Evolutionary conservation across 1,140 invertebrate species (phyloP), one percentile per base, ranked within the genome.

Genomic region (Oryzaephilus surinamensis): DNA sequence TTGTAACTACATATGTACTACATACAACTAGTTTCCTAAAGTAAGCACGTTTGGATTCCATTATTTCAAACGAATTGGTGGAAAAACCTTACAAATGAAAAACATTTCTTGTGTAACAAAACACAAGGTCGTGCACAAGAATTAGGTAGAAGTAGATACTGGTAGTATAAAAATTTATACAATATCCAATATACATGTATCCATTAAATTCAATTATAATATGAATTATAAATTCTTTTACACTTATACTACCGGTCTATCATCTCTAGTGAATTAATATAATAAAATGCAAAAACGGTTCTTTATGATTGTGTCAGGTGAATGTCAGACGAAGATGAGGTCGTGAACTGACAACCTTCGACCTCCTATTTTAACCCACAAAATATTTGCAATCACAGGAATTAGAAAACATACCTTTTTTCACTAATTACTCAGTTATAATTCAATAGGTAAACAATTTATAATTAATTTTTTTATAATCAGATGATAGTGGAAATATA

Each of bases 311-410:
- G 36, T 38, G 34, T 46, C 44, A 46, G 39, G 44, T 46, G 44
- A 46, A 46, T 36, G 44, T 38, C 27, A 27, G 27, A 30, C 41
- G n/a, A n/a, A n/a, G n/a, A n/a, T 46, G 38, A 46, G 44, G 44
- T 46, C 44, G 41, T 46, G 44, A 46, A 46, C 44, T 46, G 33
- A 26, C 44, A 46, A 46, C 44, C 44, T 46, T 32, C 38, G 44
- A 46, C 44, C 44, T 38, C 33, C 38, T 27, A 38, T 31, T 38
- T 28, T 41, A 36, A 40, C 38, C 33, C 38, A 46, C 41, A 46
- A 46, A 46, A 40, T 33, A 33, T 38, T 33, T 17, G 31, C 44
- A 41, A 46, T 46, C 44, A 41, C 44, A 41, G 44, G 39, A 46
- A 24, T 24, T 24, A 24, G 11, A 24, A 24, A 8, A 24, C 10